Evolutionary conservation across 23 tunicate species (phyloP).

Genomic region (Halocynthia roretzi): DNA sequence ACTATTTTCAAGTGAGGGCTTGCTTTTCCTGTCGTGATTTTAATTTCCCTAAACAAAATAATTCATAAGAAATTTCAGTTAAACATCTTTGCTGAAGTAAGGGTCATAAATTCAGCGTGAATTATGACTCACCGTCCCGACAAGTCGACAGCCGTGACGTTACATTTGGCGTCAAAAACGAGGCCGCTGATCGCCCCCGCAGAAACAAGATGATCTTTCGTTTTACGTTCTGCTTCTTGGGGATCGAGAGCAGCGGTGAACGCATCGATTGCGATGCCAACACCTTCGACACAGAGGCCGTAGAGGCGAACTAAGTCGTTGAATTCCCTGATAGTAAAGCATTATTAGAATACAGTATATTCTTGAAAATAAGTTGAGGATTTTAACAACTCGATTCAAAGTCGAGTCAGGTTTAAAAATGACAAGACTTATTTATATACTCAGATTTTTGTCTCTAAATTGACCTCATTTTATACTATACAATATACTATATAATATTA

Average conservation of each 20-base stretch:
- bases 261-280: conserved; percentile 1
- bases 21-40: neutral
- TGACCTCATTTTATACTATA: too few relatives aligned
- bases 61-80: too few relatives aligned
- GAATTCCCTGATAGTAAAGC: neutral
- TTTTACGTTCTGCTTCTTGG: conserved; percentile 15
- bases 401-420: too few relatives aligned
- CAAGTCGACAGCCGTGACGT: neutral
- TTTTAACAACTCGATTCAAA: too few relatives aligned
- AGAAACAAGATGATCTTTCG: neutral
- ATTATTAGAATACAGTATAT: too few relatives aligned
- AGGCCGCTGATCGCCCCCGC: neutral
- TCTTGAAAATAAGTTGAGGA: too few relatives aligned
- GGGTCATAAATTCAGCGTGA: too few relatives aligned
- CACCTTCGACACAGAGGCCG: conserved; percentile 11
- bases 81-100: too few relatives aligned
- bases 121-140: neutral
- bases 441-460: too few relatives aligned
- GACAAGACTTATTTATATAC: too few relatives aligned
- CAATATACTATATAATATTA: too few relatives aligned
- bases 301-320: conserved; percentile 9
- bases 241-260: neutral
- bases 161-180: conserved; percentile 28
- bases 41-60: neutral
- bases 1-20: conserved; percentile 21